A percentile compares a stretch with the other conserved stretches of the same genome.
Conservation (phyloP, 2,113 vertebrate species). For the Apteryx mantelli region DNA sequence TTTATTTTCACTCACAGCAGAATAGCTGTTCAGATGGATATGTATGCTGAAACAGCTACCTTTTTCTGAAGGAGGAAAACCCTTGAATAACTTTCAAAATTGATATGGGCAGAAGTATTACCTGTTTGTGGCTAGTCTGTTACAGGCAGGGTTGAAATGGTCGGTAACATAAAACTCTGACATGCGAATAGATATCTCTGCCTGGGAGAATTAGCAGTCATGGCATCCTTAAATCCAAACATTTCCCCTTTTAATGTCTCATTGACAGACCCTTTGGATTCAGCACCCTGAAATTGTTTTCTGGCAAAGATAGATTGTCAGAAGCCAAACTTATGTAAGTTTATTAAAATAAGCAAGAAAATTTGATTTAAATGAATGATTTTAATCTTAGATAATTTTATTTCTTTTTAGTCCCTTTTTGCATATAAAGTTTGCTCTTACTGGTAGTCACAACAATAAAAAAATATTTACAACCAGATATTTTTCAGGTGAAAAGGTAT, state of each 20-base stretch:
- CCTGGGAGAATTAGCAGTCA: background rate
- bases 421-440: background rate
- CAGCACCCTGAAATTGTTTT: background rate
- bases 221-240: background rate
- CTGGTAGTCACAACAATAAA: background rate
- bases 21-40: background rate
- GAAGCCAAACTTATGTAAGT: background rate
- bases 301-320: background rate
- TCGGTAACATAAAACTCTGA: background rate
- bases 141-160: background rate
- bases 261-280: background rate
- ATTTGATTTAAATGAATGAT: background rate
- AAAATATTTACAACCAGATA: background rate
- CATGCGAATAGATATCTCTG: background rate
- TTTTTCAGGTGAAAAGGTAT: background rate
- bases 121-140: background rate
- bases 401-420: background rate
- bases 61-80: background rate
- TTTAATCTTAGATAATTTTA: background rate
- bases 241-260: background rate
- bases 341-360: background rate
- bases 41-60: background rate
- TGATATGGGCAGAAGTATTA: background rate
- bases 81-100: background rate
- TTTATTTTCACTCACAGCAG: too few relatives aligned